phyloP scores from a whole-genome alignment of 2,797 vertebrate species.

The Leucoraja ocellata region DNA sequence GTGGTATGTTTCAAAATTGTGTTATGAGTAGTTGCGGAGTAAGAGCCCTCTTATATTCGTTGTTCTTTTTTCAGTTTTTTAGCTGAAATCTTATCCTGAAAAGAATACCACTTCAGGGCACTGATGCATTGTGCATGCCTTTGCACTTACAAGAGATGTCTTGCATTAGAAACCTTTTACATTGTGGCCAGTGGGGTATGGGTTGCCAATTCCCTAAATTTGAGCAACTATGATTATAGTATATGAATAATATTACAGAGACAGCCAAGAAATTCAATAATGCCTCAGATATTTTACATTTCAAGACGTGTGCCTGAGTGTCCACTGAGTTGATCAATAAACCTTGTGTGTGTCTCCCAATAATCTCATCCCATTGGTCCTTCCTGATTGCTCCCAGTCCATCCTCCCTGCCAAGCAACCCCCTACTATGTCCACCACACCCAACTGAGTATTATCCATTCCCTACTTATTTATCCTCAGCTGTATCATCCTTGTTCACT shows the following conservation, averaged over 20 bases:
- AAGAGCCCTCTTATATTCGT: not conserved
- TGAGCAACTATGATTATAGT: not conserved
- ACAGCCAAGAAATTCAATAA: not conserved
- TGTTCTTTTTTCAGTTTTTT: not conserved
- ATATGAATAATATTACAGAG: not conserved
- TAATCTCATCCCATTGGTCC: too few species aligned
- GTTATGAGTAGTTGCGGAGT: not conserved
- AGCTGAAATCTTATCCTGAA: not conserved
- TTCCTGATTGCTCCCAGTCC: too few species aligned
- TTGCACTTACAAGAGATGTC: not conserved
- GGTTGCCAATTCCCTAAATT: not conserved
- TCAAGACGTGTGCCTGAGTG: not conserved
- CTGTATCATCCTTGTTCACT: too few species aligned
- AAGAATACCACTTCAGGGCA: not conserved
- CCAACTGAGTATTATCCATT: not conserved
- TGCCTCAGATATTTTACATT: not conserved
- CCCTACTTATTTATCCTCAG: not conserved
- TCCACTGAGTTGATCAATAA: not conserved
- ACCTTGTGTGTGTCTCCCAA: not conserved
- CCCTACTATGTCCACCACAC: too few species aligned
- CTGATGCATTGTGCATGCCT: not conserved
- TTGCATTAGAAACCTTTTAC: not conserved
- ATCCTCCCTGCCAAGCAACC: too few species aligned
- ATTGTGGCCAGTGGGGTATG: not conserved
- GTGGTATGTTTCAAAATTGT: not conserved